Evolutionary conservation across 1,140 invertebrate species (phyloP), one percentile per base, ranked within the genome.

Genomic region (Drosophila repleta): DNA sequence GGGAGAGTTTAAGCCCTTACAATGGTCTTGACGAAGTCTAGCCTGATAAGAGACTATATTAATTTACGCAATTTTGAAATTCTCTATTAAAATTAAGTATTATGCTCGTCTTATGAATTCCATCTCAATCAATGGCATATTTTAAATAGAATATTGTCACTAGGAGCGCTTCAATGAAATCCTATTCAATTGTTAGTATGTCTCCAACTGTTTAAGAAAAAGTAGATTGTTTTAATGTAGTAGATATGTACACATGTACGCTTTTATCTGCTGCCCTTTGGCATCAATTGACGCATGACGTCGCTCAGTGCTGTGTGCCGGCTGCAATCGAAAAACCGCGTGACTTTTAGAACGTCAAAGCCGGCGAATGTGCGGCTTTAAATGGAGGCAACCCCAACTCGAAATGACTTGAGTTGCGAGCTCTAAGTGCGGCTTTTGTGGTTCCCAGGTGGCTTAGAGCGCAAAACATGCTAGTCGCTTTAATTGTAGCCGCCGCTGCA

Each of bases 391-490:
- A 49, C 60, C 37, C 69, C 63, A 64, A 62, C 57, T 62, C 24
- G 64, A 58, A 60, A 58, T 52, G 52, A 39, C 45, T 67, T 53
- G 52, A 48, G 32, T 60, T 51, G 77, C 64, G 60, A 74, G 49
- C 49, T 52, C 7, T 10, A 32, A 64, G 49, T 68, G 79, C 84
- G 77, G 79, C 74, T 87, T 87, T 87, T 87, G 81, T 82, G 81
- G 81, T 85, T 85, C 81, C 81, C 81, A 85, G 78, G 81, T 82
- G 81, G 71, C 82, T 87, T 82, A 65, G 43, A 78, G 82, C 77
- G 74, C 72, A 73, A 68, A 87, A 85, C 81, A 82, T 87, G 81
- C 81, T 78, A 85, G 74, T 70, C 78, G 82, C 81, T 85, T 85
- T 85, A 85, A 85, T 85, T 85, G 81, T 85, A 87, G 81, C 81